Evolutionary conservation across 1,140 invertebrate genomes (phyloP).

Genomic region (Cydia strobilella): DNA sequence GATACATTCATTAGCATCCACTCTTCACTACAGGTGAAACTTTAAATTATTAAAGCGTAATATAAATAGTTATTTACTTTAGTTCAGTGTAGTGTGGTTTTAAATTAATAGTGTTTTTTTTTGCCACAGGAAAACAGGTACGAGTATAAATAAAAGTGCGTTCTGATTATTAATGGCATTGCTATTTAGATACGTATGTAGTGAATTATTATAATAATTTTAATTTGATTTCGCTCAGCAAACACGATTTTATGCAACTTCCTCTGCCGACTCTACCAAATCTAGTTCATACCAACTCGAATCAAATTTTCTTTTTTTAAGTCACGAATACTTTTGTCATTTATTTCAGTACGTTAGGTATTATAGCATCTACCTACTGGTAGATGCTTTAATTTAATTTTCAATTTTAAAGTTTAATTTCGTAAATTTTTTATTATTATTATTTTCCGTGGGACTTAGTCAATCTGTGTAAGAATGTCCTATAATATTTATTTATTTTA

Average conservation of each 20-base stretch:
- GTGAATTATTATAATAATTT: neutral
- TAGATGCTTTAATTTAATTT: no score
- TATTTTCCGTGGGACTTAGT: no score
- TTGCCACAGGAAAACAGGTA: constrained; percentile 28
- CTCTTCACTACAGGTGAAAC: constrained; percentile 70
- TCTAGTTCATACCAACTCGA: neutral
- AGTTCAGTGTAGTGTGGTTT: neutral
- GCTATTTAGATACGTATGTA: neutral
- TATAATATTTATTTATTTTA: no score
- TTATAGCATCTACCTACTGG: no score
- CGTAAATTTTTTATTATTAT: no score
- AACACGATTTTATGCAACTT: neutral
- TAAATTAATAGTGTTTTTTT: constrained; percentile 16
- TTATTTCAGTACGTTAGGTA: neutral
- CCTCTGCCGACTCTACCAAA: neutral
- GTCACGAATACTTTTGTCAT: neutral
- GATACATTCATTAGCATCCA: constrained; percentile 62
- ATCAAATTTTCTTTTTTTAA: neutral
- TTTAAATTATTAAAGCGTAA: constrained; percentile 41
- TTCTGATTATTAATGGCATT: constrained; percentile 3
- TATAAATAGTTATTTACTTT: neutral
- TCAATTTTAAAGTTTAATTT: no score
- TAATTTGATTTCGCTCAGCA: neutral
- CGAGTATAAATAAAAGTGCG: neutral
- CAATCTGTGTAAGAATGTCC: no score